phyloP scores from a whole-genome alignment of 1,140 invertebrate genomes.

The Hylaeus volcanicus region DNA sequence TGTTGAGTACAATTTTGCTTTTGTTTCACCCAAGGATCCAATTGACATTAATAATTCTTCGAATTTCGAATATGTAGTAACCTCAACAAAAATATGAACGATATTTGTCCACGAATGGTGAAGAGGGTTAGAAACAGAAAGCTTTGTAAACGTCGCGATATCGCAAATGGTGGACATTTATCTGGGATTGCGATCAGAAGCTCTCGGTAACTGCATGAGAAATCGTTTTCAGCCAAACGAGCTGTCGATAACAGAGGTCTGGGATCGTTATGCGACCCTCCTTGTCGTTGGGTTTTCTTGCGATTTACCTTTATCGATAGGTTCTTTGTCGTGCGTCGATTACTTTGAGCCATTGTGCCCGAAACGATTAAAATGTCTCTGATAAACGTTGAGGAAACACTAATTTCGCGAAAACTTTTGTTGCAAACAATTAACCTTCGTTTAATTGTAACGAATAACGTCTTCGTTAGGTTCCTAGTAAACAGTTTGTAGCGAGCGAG shows the following conservation, averaged over 20 bases:
- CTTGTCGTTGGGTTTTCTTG: slow-evolving; percentile 36
- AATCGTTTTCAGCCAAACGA: slow-evolving; percentile 39
- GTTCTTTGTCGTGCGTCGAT: slow-evolving; percentile 8
- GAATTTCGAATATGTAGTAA: too few relatives aligned
- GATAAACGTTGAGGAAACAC: neutral
- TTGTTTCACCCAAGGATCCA: too few relatives aligned
- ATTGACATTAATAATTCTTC: too few relatives aligned
- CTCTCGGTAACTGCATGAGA: neutral
- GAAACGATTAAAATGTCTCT: neutral
- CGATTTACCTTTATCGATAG: slow-evolving; percentile 14
- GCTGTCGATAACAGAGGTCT: slow-evolving; percentile 48
- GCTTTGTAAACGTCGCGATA: neutral
- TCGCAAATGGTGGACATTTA: slow-evolving; percentile 18
- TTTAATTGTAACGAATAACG: too few relatives aligned
- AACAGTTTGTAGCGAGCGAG: too few relatives aligned
- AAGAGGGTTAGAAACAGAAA: neutral
- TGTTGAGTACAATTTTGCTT: too few relatives aligned
- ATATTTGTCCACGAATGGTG: too few relatives aligned
- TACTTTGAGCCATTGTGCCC: neutral
- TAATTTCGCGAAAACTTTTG: too few relatives aligned
- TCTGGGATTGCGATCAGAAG: slow-evolving; percentile 19
- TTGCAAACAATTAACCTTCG: too few relatives aligned
- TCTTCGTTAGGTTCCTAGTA: too few relatives aligned
- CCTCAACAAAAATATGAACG: too few relatives aligned
- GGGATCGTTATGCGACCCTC: slow-evolving; percentile 27